Evolutionary conservation across 2,113 vertebrate species (phyloP).

Genomic region (Apodemus speciosus): DNA sequence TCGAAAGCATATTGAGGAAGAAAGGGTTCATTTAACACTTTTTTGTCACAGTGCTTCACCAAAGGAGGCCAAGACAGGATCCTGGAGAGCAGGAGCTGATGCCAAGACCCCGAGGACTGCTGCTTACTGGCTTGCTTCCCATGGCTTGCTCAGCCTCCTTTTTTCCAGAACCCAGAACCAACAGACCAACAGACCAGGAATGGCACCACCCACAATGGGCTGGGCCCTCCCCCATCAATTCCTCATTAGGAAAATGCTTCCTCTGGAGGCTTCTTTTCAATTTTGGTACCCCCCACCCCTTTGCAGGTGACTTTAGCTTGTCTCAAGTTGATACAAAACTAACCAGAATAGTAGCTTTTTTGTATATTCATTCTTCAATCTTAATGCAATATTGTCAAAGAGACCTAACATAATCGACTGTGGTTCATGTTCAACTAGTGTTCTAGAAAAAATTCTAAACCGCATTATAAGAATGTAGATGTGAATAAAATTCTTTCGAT

Average conservation of each 20-base stretch:
- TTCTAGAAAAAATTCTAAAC: neutral
- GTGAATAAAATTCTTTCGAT: neutral
- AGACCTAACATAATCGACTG: neutral
- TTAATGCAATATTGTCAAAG: neutral
- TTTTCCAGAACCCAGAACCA: neutral
- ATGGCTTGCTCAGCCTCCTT: neutral
- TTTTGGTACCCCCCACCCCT: no score
- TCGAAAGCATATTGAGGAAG: neutral
- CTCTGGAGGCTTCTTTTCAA: neutral
- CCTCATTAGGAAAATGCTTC: neutral
- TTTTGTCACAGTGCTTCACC: no score
- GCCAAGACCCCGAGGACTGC: fast-evolving
- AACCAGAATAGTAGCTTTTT: neutral
- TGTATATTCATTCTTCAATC: neutral
- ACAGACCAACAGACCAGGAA: neutral
- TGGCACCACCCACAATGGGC: neutral
- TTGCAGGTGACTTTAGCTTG: no score
- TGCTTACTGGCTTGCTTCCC: neutral
- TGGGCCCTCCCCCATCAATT: neutral
- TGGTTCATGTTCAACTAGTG: neutral
- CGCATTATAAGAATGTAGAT: neutral
- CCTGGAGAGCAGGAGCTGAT: neutral
- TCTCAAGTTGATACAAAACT: neutral
- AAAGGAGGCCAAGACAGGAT: neutral
- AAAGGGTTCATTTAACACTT: neutral